Base-by-base conservation (phyloP, 1,140 invertebrate species). In the Lepidurus couesii region DNA sequence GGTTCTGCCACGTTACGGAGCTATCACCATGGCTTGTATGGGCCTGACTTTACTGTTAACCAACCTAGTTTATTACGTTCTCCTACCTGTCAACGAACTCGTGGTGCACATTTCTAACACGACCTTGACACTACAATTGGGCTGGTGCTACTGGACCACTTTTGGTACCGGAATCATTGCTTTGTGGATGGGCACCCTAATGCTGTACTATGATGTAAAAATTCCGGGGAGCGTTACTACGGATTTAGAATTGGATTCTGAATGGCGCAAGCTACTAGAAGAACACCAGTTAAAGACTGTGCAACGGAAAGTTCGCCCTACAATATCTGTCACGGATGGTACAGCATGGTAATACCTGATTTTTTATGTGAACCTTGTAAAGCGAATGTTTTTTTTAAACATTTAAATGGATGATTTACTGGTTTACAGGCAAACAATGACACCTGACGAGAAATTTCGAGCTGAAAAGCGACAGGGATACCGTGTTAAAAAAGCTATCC, bases 101-200 rank as follows among this genome's bases (percentile, higher is more conserved):
- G 75, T 79, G 34, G 73, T 79, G 26, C 42, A 78, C 26, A 77
- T 79, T 42, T 74, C 53, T 34, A 76, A 65, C 34, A 74, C 43
- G 13, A 9, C 26, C n/a, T 75, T 79, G 10, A 21, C 42, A 42
- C 43, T 79, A 16, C 7, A 44, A 43, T 9, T 73, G 2, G 79
- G 75, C 75, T 78, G 79, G 43, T 79, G 79, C 73, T 79, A 77
- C 79, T 76, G 76, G 75, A 73, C 76, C 4, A 73, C 74, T 16
- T 26, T 79, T 21, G 47, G n/a, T 11, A 77, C 75, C 24, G 79
- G 79, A 26, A 43, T 78, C 7, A 34, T 76, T 10, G 75, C 79
- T 5, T 7, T 47, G 21, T 26, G 44, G 7, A 44, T 24, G n/a
- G 79, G 79, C 10, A 76, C 11, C 24, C 3, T 42, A 13, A n/a